A percentile compares a stretch with the other conserved stretches of the same genome.
phyloP scores from a whole-genome alignment of 1,140 invertebrate genomes.

The Pristionchus pacificus region DNA sequence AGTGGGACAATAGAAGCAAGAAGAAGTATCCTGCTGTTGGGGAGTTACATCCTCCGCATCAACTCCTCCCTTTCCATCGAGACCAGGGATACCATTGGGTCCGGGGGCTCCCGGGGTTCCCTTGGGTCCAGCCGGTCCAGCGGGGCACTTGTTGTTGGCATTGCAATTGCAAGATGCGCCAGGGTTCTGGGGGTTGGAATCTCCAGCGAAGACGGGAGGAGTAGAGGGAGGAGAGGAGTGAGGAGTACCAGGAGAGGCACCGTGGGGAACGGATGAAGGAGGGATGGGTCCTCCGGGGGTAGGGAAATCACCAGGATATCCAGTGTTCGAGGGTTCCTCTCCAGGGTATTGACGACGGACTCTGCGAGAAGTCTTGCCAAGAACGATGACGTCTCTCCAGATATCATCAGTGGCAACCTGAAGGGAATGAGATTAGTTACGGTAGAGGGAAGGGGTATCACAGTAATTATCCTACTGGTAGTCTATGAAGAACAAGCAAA shows the following conservation, averaged over 20 bases:
- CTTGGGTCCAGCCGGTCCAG: constrained; percentile 39
- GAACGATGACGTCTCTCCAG: constrained; percentile 34
- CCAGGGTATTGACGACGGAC: constrained; percentile 32
- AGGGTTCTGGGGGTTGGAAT: constrained; percentile 17
- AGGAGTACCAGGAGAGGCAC: constrained; percentile 31
- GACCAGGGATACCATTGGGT: constrained; percentile 34
- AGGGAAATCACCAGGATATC: constrained; percentile 8
- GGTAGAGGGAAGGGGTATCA: neutral
- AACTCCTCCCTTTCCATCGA: constrained; percentile 34
- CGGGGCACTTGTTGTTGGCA: constrained; percentile 40
- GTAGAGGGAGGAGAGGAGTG: constrained; percentile 31
- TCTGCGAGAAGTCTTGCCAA: constrained; percentile 14
- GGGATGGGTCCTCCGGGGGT: constrained; percentile 5
- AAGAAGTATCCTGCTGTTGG: constrained; percentile 27
- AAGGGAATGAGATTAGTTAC: constrained; percentile 10
- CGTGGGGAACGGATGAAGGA: constrained; percentile 4
- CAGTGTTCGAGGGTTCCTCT: constrained; percentile 17
- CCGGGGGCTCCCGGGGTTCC: constrained; percentile 34
- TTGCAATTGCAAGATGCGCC: constrained; percentile 35
- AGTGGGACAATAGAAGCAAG: constrained; percentile 38
- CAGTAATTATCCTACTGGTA: neutral
- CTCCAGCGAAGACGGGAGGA: constrained; percentile 33
- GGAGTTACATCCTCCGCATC: constrained; percentile 35
- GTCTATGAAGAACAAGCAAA: no score
- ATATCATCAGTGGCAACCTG: constrained; percentile 34